Evolutionary conservation across 2,888 invertebrate genomes (phyloP).

Genomic region (Pseudanteris insignis): DNA sequence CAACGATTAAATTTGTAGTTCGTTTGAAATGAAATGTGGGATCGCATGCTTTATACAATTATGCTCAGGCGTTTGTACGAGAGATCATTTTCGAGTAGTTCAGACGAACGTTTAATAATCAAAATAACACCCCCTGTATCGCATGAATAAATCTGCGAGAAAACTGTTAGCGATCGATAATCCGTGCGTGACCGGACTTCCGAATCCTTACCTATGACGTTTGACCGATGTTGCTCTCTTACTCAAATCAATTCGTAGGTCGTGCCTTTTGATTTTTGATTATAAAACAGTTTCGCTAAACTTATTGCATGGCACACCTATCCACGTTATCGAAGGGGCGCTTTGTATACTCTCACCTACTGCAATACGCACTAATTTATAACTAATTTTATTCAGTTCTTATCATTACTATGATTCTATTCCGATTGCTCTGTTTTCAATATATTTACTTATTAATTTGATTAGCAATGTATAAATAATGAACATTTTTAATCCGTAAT

Average conservation of each 20-base stretch:
- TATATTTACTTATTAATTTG: no score
- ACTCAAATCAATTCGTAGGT: conserved; percentile 24
- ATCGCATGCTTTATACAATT: conserved; percentile 30
- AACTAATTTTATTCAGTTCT: no score
- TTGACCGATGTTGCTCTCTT: conserved; percentile 30
- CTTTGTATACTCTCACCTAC: no score
- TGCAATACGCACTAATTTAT: no score
- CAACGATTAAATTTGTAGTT: conserved; percentile 15
- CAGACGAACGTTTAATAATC: conserved; percentile 40
- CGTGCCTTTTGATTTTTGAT: conserved; percentile 4
- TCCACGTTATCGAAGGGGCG: no score
- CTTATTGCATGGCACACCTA: no score
- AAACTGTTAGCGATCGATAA: conserved; percentile 44
- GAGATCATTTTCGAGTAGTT: conserved; percentile 34
- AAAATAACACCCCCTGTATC: conserved; percentile 39
- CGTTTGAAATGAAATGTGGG: conserved; percentile 26
- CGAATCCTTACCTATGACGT: conserved; percentile 37
- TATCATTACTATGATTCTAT: no score
- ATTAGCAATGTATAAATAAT: no score
- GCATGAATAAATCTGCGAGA: conserved; percentile 43
- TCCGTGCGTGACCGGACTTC: conserved; percentile 43
- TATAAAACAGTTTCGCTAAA: neutral
- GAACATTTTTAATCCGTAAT: no score
- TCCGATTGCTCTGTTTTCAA: no score
- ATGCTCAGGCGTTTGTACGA: conserved; percentile 15